Percentiles rank a stretch among this genome's conserved stretches.
phyloP scores from a whole-genome alignment of 2,888 invertebrate species.

The Melanchra persicariae region DNA sequence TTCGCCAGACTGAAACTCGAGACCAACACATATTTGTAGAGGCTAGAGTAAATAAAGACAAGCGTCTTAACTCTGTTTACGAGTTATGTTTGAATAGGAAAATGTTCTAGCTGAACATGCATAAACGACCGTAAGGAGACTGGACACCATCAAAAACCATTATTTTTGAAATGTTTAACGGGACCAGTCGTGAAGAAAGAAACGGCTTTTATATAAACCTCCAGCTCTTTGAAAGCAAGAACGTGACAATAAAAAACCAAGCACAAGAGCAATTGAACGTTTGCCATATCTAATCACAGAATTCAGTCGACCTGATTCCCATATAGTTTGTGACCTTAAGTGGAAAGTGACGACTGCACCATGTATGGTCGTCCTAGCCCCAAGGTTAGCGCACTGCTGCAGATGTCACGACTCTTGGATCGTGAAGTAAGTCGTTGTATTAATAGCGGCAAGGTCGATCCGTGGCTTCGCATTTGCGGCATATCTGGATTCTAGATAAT shows the following conservation, averaged over 20 bases:
- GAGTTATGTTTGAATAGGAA: slow-evolving; percentile 10
- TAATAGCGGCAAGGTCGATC: slow-evolving; percentile 83
- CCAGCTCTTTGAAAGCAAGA: slow-evolving; percentile 12
- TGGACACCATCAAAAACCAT: neutral
- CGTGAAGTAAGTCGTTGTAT: slow-evolving; percentile 76
- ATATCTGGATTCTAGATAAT: slow-evolving; percentile 62
- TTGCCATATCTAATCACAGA: slow-evolving; percentile 53
- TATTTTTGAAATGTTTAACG: neutral
- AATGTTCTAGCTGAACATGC: slow-evolving; percentile 1
- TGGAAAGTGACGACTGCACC: slow-evolving; percentile 66
- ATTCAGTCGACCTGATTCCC: slow-evolving; percentile 60
- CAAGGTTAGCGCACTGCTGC: slow-evolving; percentile 73
- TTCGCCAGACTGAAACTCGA: slow-evolving; percentile 55
- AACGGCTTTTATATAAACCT: neutral
- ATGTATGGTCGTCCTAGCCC: slow-evolving; percentile 72
- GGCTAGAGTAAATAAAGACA: slow-evolving; percentile 47
- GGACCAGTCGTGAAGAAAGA: slow-evolving; percentile 10
- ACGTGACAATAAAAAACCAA: slow-evolving; percentile 39
- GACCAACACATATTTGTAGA: slow-evolving; percentile 48
- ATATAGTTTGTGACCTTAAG: slow-evolving; percentile 54
- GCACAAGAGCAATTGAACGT: slow-evolving; percentile 25
- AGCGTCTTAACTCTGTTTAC: too few species aligned
- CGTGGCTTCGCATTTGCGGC: slow-evolving; percentile 65
- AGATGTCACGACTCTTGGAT: slow-evolving; percentile 77
- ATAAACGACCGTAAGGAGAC: neutral